phyloP scores from a whole-genome alignment of 2,888 invertebrate genomes.

The Agrotis ipsilon region DNA sequence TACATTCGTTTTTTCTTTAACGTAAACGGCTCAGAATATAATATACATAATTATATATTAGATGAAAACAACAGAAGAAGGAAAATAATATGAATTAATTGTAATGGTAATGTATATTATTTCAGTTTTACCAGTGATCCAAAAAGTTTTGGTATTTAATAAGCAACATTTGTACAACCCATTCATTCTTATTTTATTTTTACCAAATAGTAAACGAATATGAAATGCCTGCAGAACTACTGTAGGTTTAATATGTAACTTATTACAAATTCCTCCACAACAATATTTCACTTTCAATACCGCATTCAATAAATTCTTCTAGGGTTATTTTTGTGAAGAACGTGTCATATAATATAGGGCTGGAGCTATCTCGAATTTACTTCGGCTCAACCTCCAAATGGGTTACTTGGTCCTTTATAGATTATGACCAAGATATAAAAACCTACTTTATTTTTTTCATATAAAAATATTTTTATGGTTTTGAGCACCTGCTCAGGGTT shows the following conservation, averaged over 20 bases:
- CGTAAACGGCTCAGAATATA: too few relatives aligned
- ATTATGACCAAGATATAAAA: constrained; percentile 22
- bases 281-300: constrained; percentile 41
- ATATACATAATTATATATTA: too few relatives aligned
- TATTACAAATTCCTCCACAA: constrained; percentile 58
- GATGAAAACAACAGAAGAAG: too few relatives aligned
- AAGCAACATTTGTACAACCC: constrained; percentile 1
- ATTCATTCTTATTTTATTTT: constrained; percentile 5
- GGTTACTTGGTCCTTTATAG: constrained; percentile 13
- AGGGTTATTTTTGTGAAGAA: neutral
- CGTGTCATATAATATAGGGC: neutral
- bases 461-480: constrained; percentile 2
- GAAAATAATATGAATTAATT: too few relatives aligned
- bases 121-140: too few relatives aligned
- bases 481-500: constrained; percentile 4
- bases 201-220: constrained; percentile 21
- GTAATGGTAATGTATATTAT: too few relatives aligned
- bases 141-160: constrained; percentile 2
- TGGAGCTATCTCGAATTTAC: constrained; percentile 12
- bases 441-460: constrained; percentile 21
- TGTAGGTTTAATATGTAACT: constrained; percentile 57
- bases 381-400: constrained; percentile 16
- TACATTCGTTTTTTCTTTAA: too few relatives aligned
- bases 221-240: constrained; percentile 21
- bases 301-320: constrained; percentile 38